Percentiles rank a stretch among this genome's conserved stretches.
Conservation (phyloP, 2,113 vertebrate genomes). For the Planiliza haematocheilus region DNA sequence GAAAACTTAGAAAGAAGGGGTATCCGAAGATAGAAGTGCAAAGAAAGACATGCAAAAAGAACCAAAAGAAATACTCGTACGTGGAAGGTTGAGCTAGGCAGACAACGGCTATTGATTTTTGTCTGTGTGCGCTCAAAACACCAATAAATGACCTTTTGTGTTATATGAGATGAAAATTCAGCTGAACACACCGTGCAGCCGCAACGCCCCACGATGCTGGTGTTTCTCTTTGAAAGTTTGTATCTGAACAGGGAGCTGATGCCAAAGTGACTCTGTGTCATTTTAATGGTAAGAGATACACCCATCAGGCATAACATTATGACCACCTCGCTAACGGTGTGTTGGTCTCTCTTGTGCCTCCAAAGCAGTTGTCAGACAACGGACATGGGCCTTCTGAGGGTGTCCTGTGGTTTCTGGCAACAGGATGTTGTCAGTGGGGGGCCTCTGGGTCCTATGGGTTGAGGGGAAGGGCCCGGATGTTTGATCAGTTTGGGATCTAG, state of each 20-base stretch:
- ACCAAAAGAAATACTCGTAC: neutral
- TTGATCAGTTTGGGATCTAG: no score
- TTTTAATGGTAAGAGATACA: neutral
- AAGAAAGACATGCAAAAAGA: neutral
- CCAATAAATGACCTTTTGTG: slow-evolving; percentile 43
- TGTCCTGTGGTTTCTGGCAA: no score
- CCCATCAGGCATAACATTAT: no score
- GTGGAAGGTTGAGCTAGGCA: slow-evolving; percentile 6
- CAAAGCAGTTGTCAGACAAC: no score
- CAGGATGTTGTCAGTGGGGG: no score
- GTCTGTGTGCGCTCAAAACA: slow-evolving; percentile 47
- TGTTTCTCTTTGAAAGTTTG: neutral
- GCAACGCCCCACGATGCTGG: neutral
- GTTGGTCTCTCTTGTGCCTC: no score
- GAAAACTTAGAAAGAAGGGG: slow-evolving; percentile 11
- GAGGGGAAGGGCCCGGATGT: no score
- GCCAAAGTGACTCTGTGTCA: neutral
- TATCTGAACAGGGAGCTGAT: neutral
- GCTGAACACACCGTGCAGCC: slow-evolving; percentile 1
- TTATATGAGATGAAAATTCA: slow-evolving; percentile 27
- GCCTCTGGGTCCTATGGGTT: no score
- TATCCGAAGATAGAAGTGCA: neutral
- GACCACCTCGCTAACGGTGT: no score
- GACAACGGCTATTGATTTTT: slow-evolving; percentile 52
- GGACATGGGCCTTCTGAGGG: no score